phyloP scores from a whole-genome alignment of 1,140 invertebrate genomes.

The Hirudo medicinalis region DNA sequence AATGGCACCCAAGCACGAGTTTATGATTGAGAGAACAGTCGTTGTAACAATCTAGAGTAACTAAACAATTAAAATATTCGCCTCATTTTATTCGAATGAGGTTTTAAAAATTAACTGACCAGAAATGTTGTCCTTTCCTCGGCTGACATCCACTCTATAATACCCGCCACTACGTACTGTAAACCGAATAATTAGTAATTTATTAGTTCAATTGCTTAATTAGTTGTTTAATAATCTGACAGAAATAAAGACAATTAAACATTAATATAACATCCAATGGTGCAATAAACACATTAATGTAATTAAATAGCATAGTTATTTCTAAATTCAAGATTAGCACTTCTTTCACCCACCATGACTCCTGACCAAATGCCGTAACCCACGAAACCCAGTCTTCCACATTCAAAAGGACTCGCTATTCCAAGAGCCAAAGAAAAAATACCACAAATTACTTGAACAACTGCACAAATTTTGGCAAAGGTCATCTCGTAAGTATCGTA shows the following conservation, averaged over 20 bases:
- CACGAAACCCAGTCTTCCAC: neutral
- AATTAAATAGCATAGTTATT: neutral
- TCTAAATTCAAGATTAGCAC: neutral
- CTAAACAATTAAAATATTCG: no score
- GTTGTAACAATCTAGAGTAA: constrained; percentile 1
- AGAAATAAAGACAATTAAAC: neutral
- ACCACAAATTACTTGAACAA: neutral
- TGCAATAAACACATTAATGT: neutral
- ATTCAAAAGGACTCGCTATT: constrained; percentile 3
- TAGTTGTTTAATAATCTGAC: neutral
- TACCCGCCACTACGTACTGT: neutral
- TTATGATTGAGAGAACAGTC: constrained; percentile 2
- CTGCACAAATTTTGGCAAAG: neutral
- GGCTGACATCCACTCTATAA: neutral
- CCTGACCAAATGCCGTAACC: constrained; percentile 2
- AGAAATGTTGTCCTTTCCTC: neutral
- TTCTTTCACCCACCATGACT: neutral
- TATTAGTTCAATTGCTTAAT: neutral
- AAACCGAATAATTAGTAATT: no score
- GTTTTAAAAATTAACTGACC: neutral
- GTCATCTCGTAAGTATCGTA: constrained; percentile 7
- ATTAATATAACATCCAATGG: no score
- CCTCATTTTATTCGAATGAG: no score
- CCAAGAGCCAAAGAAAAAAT: constrained; percentile 12
- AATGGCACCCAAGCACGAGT: constrained; percentile 7